Conservation (phyloP, 2,797 vertebrate species). For the Anableps anableps region DNA sequence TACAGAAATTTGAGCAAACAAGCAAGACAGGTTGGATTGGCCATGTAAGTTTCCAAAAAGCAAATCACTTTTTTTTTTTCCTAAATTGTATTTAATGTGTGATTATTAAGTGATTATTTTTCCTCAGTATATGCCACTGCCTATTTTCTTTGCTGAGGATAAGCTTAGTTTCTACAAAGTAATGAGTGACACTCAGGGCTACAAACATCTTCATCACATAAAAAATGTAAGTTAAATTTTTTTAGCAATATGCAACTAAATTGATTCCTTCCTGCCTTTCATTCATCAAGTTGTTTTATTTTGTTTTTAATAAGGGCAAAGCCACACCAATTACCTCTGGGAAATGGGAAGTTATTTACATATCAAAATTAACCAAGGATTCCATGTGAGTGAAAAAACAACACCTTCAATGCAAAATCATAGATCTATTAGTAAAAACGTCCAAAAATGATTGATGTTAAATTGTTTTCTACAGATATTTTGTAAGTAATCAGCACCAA, state of each 20-base stretch:
- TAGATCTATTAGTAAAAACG: not conserved
- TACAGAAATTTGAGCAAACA: constrained; percentile 86
- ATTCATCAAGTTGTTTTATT: not conserved
- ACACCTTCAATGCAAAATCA: not conserved
- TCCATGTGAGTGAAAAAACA: constrained; percentile 83
- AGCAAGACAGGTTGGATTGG: constrained; percentile 96
- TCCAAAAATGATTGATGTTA: not conserved
- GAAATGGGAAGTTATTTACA: constrained; percentile 93
- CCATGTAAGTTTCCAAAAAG: constrained; percentile 83
- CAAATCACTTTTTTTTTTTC: not conserved
- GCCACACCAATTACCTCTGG: constrained; percentile 86
- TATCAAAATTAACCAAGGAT: constrained; percentile 86
- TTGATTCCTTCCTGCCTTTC: not conserved
- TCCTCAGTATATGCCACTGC: constrained; percentile 89
- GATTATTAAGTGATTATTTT: constrained; percentile 7
- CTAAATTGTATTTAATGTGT: not conserved
- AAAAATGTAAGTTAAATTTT: constrained; percentile 76
- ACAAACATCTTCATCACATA: constrained; percentile 95
- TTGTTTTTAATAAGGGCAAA: constrained; percentile 82
- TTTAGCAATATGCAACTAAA: not conserved
- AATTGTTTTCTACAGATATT: constrained; percentile 86
- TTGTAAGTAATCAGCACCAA: constrained; percentile 90
- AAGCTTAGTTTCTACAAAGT: constrained; percentile 94
- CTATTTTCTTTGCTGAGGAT: constrained; percentile 90
- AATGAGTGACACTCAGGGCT: constrained; percentile 91